phyloP scores from a whole-genome alignment of 2,113 vertebrate species.

The Ciconia boyciana region DNA sequence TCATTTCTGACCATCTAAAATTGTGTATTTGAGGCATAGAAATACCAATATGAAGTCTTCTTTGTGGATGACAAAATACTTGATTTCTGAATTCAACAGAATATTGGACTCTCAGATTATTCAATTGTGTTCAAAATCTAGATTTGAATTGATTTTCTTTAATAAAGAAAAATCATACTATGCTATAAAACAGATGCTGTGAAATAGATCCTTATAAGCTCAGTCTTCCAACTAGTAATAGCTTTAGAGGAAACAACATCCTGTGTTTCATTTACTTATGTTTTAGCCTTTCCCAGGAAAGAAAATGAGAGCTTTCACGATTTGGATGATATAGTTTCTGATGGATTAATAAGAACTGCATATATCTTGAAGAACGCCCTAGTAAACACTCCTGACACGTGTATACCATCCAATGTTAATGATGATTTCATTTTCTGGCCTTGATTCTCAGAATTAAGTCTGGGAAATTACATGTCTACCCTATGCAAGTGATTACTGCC shows the following conservation, averaged over 20 bases:
- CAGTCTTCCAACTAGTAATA: neutral
- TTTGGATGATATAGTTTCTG: neutral
- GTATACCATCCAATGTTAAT: neutral
- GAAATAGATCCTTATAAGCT: neutral
- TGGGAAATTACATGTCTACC: neutral
- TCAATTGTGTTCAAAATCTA: neutral
- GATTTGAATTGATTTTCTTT: neutral
- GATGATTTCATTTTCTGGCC: conserved; percentile 3
- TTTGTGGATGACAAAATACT: neutral
- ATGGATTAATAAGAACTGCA: neutral
- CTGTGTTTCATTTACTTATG: neutral
- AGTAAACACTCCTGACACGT: neutral
- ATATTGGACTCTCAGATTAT: neutral
- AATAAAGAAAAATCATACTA: neutral
- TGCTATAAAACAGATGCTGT: neutral
- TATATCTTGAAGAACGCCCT: neutral
- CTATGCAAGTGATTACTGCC: neutral
- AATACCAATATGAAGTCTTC: neutral
- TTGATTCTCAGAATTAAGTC: neutral
- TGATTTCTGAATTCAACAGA: conserved; percentile 3
- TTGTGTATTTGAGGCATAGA: neutral
- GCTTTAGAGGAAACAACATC: neutral
- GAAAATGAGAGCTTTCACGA: neutral
- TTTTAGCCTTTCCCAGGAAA: neutral
- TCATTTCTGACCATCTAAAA: conserved; percentile 5